Base-by-base conservation (phyloP, 2,888 invertebrate genomes). In the Nycteola revayana region DNA sequence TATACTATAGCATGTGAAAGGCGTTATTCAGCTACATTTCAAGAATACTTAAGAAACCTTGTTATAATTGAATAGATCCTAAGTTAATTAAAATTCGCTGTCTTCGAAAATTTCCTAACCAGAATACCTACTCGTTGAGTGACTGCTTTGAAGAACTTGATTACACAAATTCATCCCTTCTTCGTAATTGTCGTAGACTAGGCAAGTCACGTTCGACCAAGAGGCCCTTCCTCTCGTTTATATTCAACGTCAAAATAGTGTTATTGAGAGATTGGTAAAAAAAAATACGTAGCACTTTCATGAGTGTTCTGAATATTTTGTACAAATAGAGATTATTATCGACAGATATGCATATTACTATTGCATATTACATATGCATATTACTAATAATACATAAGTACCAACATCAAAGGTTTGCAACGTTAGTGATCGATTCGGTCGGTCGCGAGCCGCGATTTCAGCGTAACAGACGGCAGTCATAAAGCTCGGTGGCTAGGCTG, bases 161-260 rank as follows among this genome's bases (percentile, higher is more conserved):
- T 62, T 56, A 63, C 55, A 66, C 59, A 58, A 67, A 67, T 62
- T 65, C 49, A 66, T 59, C 59, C 61, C 56, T 62, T 65, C 49
- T 44, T 54, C 46, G 49, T 63, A 65, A 69, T 66, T 66, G 59
- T 60, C 50, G 33, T 24, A 48, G 56, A 61, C 55, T 53, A 62
- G 53, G 60, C 64, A 59, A 70, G 68, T 68, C 69, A 70, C 70
- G 64, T 67, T 55, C 47, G 35, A 29, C 43, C 40, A 54, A 55
- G 58, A 62, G 56, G 49, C 60, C 51, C 55, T 49, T 3, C 4
- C n/a, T 36, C 46, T 60, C 53, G 47, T 60, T 65, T 54, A 52
- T 64, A 60, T 65, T 67, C 58, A 61, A 60, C 55, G 58, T 49
- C 56, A 53, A 55, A 58, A 55, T 49, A 44, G 50, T 60, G 53